Evolutionary conservation across 2,797 vertebrate species (phyloP).

Genomic region (Eupleurogrammus muticus): DNA sequence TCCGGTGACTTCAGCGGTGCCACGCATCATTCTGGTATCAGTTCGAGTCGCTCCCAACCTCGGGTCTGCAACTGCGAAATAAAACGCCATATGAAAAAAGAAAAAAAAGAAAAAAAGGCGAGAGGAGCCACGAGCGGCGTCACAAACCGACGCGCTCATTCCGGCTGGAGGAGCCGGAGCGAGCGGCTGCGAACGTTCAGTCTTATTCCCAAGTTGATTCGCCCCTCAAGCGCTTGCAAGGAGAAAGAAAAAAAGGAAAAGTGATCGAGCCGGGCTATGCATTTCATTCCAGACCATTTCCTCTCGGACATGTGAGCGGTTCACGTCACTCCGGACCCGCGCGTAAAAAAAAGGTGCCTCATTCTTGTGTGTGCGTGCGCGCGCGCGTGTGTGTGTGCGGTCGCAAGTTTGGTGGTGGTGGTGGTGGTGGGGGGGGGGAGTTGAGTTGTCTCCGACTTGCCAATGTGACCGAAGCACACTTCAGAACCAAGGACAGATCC

Average conservation of each 20-base stretch:
- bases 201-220: constrained; percentile 47
- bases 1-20: not conserved
- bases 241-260: not conserved
- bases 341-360: constrained; percentile 26
- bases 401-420: constrained; percentile 38
- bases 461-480: constrained; percentile 44
- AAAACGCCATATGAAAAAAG: constrained; percentile 28
- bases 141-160: constrained; percentile 56
- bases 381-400: too few relatives aligned
- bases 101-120: too few relatives aligned
- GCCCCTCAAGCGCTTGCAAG: constrained; percentile 28
- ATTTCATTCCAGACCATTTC: constrained; percentile 7
- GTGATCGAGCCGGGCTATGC: too few relatives aligned
- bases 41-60: not conserved
- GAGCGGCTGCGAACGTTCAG: constrained; percentile 32
- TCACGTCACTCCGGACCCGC: not conserved
- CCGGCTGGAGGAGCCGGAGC: constrained; percentile 37
- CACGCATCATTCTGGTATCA: not conserved
- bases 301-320: constrained; percentile 32
- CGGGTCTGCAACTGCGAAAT: constrained; percentile 36
- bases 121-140: constrained; percentile 28
- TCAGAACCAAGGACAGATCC: constrained; percentile 85
- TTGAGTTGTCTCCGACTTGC: constrained; percentile 47
- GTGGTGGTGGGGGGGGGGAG: constrained; percentile 25
- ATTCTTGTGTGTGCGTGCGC: too few relatives aligned